Evolutionary conservation across 2,888 invertebrate genomes (phyloP), one percentile per base, ranked within the genome.

Genomic region (Harpalus rufipes): DNA sequence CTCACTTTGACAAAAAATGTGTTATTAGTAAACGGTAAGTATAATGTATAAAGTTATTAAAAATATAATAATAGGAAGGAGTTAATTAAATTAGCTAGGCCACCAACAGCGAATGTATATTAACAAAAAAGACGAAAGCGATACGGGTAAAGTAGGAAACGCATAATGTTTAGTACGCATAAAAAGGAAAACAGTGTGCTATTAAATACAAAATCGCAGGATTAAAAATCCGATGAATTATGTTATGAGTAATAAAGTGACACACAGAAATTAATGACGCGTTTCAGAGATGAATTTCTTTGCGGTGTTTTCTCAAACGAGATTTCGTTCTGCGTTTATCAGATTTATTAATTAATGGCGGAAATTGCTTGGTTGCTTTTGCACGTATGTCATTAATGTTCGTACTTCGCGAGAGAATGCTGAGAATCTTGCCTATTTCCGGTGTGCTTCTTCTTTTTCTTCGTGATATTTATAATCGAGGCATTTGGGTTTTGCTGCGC

Each of bases 311-410:
- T 7, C 76, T 44, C 76, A 76, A 76, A 76, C 76, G 78, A 14
- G 78, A 78, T 78, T 78, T 78, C 41, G 58, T 58, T 58, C 44
- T 56, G 25, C 58, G 78, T 78, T 78, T 78, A 78, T 78, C 78
- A 78, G 78, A 58, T 78, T 78, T 78, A 78, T 78, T 78, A 78
- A 78, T 78, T 78, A 78, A 78, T 78, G 78, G 44, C 51, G 58
- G 78, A 78, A 78, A 78, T 78, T 78, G 78, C 78, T 21, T 56
- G 56, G 56, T 78, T 58, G 58, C 78, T 58, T 56, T 14, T 58
- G 58, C 78, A 12, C 56, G 25, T 78, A 78, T 56, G 58, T 78
- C 78, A 78, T 78, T 78, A 78, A 78, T 78, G 58, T 74, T 74
- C 74, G 18, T 74, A 74, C n/a, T 41, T 21, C 18, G 78, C 21